Base-by-base conservation (phyloP, 2,888 invertebrate genomes). In the Elysia crispata region DNA sequence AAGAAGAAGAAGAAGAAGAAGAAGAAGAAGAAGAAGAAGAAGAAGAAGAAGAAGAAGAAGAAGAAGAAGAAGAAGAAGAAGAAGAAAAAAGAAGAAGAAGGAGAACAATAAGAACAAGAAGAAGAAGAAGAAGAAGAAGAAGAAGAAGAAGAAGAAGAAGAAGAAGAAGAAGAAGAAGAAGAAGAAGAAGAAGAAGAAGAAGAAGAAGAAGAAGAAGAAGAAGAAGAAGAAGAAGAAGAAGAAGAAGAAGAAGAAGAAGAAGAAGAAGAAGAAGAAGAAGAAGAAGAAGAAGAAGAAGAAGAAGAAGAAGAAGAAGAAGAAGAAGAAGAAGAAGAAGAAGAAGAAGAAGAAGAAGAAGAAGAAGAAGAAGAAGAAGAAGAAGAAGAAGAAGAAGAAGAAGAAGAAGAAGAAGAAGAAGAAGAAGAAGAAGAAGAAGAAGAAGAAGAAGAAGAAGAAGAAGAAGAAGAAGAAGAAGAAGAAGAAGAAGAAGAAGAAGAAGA, bases 11-110 rank as follows among this genome's bases (percentile, higher is more conserved):
- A 70, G 31, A 70, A 70, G 31, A 70, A 70, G 70, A 31, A 31
- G 70, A 31, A 70, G 70, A 31, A 70, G 33, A 31, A 70, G 70
- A 70, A 31, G 33, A 70, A 70, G 70, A 70, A 70, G 33, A 70
- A 31, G 54, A 30, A 20, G 30, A 60, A 54, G n/a, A 69, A 31
- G 70, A 60, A 70, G 23, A 70, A 60, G 23, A 8, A 60, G 72
- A 25, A n/a, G 41, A 62, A 57, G 33, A 33, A 41, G 50, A 31
- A 60, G 41, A 62, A 28, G 49, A 28, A 62, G 33, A 23, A 49
- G 1, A 23, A 57, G 62, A 11, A 41, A 49, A 41, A 31, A 18
- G 49, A 50, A 72, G 78, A 49, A 28, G 64, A 18, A 41, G 64
- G 3, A n/a, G 25, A 15, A 31, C 33, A 70, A 31, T 13, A 70